Evolutionary conservation across 2,888 invertebrate species (phyloP), one percentile per base, ranked within the genome.

Genomic region (Opisthograptis luteolata): DNA sequence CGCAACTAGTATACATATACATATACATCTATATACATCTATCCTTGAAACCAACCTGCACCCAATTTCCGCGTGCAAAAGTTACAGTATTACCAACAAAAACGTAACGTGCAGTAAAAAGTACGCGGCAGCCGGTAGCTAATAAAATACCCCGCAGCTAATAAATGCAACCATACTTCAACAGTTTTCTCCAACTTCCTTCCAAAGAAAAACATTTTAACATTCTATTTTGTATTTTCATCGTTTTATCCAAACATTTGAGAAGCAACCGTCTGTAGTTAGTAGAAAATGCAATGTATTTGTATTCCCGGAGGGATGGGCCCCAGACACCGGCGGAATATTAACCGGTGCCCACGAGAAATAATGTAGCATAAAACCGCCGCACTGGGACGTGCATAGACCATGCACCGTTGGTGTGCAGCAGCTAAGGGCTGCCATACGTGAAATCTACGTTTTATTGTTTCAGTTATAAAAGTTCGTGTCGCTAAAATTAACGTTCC

Each of bases 351-450:
- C 60, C 68, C 72, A 73, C 65, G 73, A 80, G 84, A 81, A 84
- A 80, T 86, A 85, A 85, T 81, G 84, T 81, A 76, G 83, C 80
- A 81, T 81, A 81, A n/a, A 84, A 82, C 81, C 75, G 79, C 77
- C 74, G 80, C 79, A 77, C 73, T 61, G 75, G 76, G 74, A 82
- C 83, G 84, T 84, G 86, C 79, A 81, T 74, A 73, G 73, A 64
- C 63, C 70, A 71, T 76, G 63, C 61, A 60, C 54, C 60, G 60
- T 62, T 66, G 65, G 63, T 70, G 66, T 73, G 72, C 69, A 66
- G 56, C 56, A 54, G 63, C 54, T 54, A 50, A 57, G 56, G 61
- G 61, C 28, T 50, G 40, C 35, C 44, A 45, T 20, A 15, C 49
- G 42, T 39, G 32, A 43, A 49, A 37, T 49, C 22, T 15, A 37